phyloP scores from a whole-genome alignment of 2,113 vertebrate species.

The Passer domesticus region DNA sequence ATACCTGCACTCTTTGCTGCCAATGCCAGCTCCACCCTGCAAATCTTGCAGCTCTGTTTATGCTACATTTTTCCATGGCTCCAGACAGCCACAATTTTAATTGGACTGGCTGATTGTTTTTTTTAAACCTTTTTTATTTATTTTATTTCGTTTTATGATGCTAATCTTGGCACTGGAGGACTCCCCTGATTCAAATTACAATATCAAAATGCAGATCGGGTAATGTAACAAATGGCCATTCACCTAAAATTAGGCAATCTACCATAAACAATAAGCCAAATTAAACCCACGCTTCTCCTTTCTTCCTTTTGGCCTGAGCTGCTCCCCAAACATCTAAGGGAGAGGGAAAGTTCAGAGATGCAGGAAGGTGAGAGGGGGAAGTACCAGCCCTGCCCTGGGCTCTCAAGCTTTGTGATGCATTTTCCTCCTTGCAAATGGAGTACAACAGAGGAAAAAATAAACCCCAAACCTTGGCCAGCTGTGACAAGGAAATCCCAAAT shows the following conservation, averaged over 20 bases:
- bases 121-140: constrained; percentile 51
- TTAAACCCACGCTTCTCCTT: constrained; percentile 25
- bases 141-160: constrained; percentile 12
- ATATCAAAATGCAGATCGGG: constrained; percentile 36
- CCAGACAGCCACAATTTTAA: constrained; percentile 62
- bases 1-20: constrained; percentile 42
- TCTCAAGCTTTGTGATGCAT: not conserved
- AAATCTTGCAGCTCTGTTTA: constrained; percentile 44
- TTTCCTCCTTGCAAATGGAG: not conserved
- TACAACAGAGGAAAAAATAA: not conserved
- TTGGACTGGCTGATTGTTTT: constrained; percentile 31
- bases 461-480: not conserved
- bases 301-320: constrained; percentile 28
- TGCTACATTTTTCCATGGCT: constrained; percentile 50
- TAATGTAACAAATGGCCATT: constrained; percentile 49
- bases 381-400: not conserved
- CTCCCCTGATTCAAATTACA: constrained; percentile 16
- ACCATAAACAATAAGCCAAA: constrained; percentile 46
- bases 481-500: not conserved
- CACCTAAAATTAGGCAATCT: constrained; percentile 46
- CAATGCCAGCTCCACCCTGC: constrained; percentile 55
- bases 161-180: constrained; percentile 22
- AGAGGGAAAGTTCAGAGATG: not conserved
- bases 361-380: not conserved
- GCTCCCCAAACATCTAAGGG: not conserved